phyloP scores from a whole-genome alignment of 2,113 vertebrate genomes.

The Phaethornis superciliosus region DNA sequence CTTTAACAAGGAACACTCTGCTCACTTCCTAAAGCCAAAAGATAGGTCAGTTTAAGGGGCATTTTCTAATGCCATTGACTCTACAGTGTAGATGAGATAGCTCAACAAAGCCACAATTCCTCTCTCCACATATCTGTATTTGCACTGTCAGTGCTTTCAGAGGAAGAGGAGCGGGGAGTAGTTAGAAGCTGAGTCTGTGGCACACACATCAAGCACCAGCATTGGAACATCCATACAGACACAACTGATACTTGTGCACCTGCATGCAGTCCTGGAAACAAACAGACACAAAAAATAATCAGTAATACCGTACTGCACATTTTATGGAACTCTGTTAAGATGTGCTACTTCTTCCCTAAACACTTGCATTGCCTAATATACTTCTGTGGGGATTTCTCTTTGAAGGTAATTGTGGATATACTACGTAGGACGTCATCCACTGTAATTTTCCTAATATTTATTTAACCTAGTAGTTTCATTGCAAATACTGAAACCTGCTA shows the following conservation, averaged over 20 bases:
- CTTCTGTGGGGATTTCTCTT: neutral
- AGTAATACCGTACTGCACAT: neutral
- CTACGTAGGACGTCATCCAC: neutral
- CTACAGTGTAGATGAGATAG: neutral
- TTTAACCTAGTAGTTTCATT: neutral
- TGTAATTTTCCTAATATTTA: neutral
- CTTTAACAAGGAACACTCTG: neutral
- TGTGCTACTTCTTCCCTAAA: neutral
- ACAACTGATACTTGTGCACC: neutral
- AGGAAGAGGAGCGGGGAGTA: neutral
- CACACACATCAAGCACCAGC: neutral
- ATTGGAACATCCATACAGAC: neutral
- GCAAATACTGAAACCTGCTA: neutral
- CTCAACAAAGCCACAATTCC: neutral
- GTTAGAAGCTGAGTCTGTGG: neutral
- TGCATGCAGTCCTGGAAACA: fast-evolving
- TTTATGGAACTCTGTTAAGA: neutral
- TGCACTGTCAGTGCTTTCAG: neutral
- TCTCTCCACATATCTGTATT: neutral
- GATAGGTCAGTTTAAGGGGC: neutral
- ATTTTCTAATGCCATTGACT: neutral
- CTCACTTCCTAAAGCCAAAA: neutral
- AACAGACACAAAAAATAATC: neutral
- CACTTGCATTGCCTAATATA: neutral
- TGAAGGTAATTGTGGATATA: neutral